Base-by-base conservation (phyloP, 2,113 vertebrate species). In the Psilopogon haemacephalus region DNA sequence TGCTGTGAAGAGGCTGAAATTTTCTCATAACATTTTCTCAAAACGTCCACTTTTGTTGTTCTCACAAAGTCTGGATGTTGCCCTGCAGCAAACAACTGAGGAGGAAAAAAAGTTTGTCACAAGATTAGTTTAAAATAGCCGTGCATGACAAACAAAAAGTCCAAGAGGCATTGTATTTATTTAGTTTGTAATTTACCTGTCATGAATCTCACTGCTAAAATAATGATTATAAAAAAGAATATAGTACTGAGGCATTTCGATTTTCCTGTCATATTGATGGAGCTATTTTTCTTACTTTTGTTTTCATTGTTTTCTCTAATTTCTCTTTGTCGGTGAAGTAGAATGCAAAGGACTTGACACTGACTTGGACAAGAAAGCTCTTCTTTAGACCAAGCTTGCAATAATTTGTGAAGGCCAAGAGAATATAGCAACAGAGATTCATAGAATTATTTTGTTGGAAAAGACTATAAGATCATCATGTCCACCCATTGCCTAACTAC, bases 221-320 rank as follows among this genome's bases (percentile, higher is more conserved):
- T 6, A 72, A 50, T 1, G 2, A 64, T 10, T 10, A 20, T 3
- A 8, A 18, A 26, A 44, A 27, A 24, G 5, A 56, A 28, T 38
- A 73, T 21, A 4, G 12, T 64, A 12, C 4, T 4, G 15, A 68
- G 2, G 11, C 28, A 4, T 28, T 59, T 23, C 48, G 37, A 5
- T 37, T 62, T 15, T 33, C 1, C 28, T 26, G 3, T 54, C 0
- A 0, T 27, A 32, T 4, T 55, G 7, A 33, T 18, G 1, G 5
- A 40, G 8, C 2, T 12, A 1, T 74, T 72, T 72, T 27, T 6
- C 24, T 60, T 46, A 38, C 23, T 60, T 67, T 74, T 7, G 8
- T 27, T 27, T 79, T 71, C 7, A 5, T 18, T 48, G 3, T 64
- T 40, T 76, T 54, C 50, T 70, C 15, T 72, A 62, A 24, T 44